These are phyloP conservation scores for Callospermophilus lateralis DNA, from an alignment of 2,113 vertebrate species.

Conservation along the genomic window DNA sequence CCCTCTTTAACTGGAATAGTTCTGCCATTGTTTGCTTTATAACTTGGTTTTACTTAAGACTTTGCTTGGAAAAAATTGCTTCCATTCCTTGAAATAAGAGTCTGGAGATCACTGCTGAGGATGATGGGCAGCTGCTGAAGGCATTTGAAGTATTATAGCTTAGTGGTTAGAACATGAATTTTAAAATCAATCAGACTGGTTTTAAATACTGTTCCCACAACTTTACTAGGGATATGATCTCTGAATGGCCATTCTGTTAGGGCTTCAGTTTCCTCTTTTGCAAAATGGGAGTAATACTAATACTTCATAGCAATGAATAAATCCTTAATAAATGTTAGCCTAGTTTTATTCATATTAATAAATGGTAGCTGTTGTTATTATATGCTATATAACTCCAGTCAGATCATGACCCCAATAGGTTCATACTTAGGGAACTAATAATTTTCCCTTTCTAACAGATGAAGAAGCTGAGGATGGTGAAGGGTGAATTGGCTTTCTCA, in stretches of 20 bases:
- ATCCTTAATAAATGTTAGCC: neutral
- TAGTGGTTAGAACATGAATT: neutral
- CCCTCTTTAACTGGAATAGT: neutral
- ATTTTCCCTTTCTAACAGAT: neutral
- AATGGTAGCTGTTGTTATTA: neutral
- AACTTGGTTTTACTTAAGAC: neutral
- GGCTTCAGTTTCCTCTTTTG: neutral
- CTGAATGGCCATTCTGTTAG: neutral
- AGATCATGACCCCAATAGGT: neutral
- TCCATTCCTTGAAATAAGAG: neutral
- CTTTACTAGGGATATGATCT: neutral
- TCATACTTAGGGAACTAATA: neutral
- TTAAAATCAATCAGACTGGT: neutral
- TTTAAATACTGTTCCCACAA: neutral
- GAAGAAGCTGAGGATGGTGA: neutral
- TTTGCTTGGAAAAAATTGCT: slow-evolving; percentile 24
- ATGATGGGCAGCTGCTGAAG: neutral
- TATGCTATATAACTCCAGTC: neutral
- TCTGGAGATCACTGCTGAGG: neutral
- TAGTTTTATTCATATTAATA: neutral
- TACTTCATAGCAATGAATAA: neutral
- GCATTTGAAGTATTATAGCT: neutral
- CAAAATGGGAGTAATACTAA: neutral
- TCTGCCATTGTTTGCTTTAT: neutral
- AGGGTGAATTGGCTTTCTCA: neutral